phyloP scores from a whole-genome alignment of 2,113 vertebrate species.

The Hyaena hyaena region DNA sequence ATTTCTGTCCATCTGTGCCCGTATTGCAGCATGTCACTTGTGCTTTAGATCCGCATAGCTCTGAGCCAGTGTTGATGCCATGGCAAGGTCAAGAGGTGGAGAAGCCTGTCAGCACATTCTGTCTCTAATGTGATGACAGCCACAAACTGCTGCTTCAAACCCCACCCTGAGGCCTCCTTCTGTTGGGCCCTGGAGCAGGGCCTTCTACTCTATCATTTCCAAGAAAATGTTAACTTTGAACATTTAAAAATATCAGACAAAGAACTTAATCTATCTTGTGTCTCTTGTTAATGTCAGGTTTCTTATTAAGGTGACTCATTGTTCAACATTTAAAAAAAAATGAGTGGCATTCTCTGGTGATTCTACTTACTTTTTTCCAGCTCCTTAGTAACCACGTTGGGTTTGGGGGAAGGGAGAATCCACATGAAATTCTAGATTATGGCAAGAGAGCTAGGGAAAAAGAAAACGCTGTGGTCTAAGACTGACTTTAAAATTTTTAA shows the following conservation, averaged over 20 bases:
- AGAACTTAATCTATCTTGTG: conserved; percentile 69
- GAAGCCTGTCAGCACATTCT: conserved; percentile 85
- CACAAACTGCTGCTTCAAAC: conserved; percentile 78
- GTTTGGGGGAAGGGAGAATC: neutral
- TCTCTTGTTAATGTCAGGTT: conserved; percentile 65
- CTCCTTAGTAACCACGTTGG: neutral
- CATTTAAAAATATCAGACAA: conserved; percentile 67
- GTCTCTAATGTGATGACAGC: conserved; percentile 85
- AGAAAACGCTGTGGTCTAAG: neutral
- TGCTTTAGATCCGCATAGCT: conserved; percentile 86
- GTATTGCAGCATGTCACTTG: conserved; percentile 86
- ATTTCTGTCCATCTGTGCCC: conserved; percentile 93
- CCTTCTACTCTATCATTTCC: conserved; percentile 72
- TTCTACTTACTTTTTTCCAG: neutral
- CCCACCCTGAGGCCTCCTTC: conserved; percentile 81
- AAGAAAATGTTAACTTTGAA: conserved; percentile 79
- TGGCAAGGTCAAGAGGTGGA: conserved; percentile 87
- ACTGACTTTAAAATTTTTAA: neutral
- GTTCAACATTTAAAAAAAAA: neutral
- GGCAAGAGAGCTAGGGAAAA: neutral
- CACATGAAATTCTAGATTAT: neutral
- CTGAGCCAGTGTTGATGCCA: conserved; percentile 84
- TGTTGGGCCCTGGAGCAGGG: conserved; percentile 78
- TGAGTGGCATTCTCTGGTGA: neutral
- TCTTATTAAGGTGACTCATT: conserved; percentile 43